These are phyloP conservation scores for Bovichtus diacanthus DNA, from an alignment of 2,797 vertebrate genomes.

Conservation along the genomic window DNA sequence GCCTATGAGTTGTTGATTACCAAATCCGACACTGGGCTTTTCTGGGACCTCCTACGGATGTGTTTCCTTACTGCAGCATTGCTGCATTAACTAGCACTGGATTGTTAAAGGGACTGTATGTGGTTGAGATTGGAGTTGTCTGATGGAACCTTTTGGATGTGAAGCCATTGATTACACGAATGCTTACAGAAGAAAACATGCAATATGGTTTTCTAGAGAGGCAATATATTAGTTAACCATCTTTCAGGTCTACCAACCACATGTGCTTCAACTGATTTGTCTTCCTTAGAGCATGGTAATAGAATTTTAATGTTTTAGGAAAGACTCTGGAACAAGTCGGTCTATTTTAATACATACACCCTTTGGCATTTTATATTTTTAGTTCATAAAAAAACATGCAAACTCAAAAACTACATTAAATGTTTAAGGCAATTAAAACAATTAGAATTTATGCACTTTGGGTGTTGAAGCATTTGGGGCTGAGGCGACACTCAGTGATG, in stretches of 20 bases:
- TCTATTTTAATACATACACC: background rate
- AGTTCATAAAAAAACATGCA: background rate
- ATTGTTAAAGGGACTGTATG: conserved; percentile 4
- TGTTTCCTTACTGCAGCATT: background rate
- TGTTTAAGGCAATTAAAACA: background rate
- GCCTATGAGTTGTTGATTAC: conserved; percentile 6
- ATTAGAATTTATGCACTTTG: conserved; percentile 27
- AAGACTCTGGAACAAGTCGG: background rate
- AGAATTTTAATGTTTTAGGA: background rate
- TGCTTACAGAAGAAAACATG: background rate
- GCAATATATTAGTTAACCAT: background rate
- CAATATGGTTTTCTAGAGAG: background rate
- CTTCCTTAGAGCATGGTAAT: background rate
- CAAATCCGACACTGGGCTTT: background rate
- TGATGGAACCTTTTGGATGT: background rate
- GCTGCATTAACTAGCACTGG: background rate
- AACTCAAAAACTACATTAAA: too few species aligned
- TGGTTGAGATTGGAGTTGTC: background rate
- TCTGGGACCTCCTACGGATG: background rate
- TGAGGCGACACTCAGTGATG: background rate
- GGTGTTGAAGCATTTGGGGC: background rate
- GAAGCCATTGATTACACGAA: background rate
- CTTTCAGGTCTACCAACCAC: background rate
- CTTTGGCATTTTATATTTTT: background rate
- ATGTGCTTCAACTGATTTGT: background rate